Percentiles rank a stretch among this genome's conserved stretches.
These are phyloP conservation scores for Phytoseiulus persimilis DNA, from an alignment of 2,888 invertebrate genomes.

Conservation along the genomic window DNA sequence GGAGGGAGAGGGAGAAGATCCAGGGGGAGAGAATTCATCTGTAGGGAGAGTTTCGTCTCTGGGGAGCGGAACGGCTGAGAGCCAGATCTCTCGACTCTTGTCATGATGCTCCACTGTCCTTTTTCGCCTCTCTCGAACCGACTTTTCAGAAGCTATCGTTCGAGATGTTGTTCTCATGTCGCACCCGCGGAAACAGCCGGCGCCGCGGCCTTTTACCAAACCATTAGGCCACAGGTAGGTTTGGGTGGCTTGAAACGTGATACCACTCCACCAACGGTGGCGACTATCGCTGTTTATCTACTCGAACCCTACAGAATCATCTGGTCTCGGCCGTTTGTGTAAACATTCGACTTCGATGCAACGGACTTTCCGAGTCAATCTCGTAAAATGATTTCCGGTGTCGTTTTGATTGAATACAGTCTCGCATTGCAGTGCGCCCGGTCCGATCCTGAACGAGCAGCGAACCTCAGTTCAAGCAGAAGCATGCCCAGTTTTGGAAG, in stretches of 20 bases:
- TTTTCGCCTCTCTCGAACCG: no score
- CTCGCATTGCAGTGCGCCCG: not conserved
- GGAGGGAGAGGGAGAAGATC: no score
- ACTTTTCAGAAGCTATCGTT: not conserved
- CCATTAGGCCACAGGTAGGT: not conserved
- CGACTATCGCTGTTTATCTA: not conserved
- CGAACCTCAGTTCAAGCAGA: no score
- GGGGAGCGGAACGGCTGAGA: no score
- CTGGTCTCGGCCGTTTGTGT: not conserved
- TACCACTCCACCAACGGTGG: not conserved
- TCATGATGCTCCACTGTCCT: no score
- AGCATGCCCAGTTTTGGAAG: no score
- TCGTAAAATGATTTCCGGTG: not conserved
- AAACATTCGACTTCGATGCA: not conserved
- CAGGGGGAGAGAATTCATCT: no score
- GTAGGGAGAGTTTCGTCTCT: no score
- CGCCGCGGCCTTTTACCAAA: not conserved
- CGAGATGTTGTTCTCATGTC: not conserved
- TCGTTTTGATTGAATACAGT: no score
- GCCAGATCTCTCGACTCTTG: no score
- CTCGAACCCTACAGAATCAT: not conserved
- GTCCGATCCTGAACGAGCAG: not conserved
- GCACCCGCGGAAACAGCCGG: not conserved
- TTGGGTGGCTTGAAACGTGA: not conserved
- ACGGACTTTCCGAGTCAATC: not conserved